Conservation (phyloP, 2,113 vertebrate species). For the Excalfactoria chinensis region DNA sequence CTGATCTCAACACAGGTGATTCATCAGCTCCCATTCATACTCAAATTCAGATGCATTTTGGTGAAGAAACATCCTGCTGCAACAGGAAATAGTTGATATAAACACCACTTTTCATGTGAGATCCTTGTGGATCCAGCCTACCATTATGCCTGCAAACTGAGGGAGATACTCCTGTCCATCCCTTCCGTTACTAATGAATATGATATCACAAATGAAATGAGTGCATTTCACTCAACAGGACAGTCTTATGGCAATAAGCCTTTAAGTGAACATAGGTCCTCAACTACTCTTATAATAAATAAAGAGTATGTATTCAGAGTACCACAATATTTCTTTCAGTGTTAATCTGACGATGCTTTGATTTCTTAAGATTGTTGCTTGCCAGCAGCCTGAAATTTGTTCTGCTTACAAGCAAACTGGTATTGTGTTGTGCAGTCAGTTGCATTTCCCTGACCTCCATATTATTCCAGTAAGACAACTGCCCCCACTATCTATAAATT, state of each 20-base stretch:
- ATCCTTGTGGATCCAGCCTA: fast-evolving
- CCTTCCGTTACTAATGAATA: not conserved
- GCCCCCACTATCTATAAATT: not conserved
- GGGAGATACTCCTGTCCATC: not conserved
- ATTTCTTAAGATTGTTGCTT: not conserved
- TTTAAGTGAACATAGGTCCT: too few relatives aligned
- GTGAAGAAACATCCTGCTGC: not conserved
- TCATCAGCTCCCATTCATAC: not conserved
- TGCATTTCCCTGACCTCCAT: not conserved
- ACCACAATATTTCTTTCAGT: not conserved
- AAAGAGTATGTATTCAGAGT: not conserved
- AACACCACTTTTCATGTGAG: not conserved
- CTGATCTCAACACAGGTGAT: not conserved
- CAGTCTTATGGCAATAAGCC: not conserved
- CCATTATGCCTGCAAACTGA: not conserved
- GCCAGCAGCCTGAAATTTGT: not conserved
- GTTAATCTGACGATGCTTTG: not conserved
- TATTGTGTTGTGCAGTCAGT: not conserved
- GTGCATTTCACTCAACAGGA: not conserved
- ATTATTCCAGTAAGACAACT: not conserved
- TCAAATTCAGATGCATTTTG: not conserved
- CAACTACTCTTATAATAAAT: too few relatives aligned
- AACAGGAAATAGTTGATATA: not conserved
- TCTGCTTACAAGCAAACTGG: not conserved
- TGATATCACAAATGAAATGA: not conserved